Conservation (phyloP, 2,113 vertebrate species). For the Saccopteryx leptura region DNA sequence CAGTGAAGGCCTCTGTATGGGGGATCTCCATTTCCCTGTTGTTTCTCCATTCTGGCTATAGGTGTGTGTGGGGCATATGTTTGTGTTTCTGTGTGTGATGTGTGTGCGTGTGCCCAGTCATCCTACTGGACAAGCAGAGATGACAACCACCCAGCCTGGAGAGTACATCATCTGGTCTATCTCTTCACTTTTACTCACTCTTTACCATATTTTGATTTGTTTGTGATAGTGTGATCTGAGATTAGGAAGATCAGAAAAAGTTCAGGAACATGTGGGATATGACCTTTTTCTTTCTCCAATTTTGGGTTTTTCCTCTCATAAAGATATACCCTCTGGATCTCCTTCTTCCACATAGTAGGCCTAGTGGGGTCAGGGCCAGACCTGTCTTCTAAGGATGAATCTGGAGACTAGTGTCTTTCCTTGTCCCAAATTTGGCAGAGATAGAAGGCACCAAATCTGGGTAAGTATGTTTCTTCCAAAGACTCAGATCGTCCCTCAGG, state of each 20-base stretch:
- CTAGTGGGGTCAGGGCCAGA: neutral
- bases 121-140: neutral
- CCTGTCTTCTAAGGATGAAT: neutral
- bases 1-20: neutral
- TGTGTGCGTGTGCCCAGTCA: neutral
- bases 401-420: neutral
- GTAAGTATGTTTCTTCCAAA: neutral
- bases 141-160: neutral
- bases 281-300: neutral
- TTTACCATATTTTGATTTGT: neutral
- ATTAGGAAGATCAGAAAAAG: neutral
- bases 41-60: neutral
- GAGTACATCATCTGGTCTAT: neutral
- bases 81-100: rapidly evolving
- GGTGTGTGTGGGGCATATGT: rapidly evolving
- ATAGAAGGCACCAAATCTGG: neutral
- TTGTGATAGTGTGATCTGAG: neutral
- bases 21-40: neutral
- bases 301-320: neutral
- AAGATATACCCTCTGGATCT: neutral
- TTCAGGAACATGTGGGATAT: neutral
- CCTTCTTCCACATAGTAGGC: neutral
- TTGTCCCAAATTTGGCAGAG: neutral
- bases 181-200: neutral
- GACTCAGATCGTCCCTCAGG: neutral